These are phyloP conservation scores for Microctonus aethiopoides DNA, from an alignment of 2,888 invertebrate genomes.

Conservation along the genomic window DNA sequence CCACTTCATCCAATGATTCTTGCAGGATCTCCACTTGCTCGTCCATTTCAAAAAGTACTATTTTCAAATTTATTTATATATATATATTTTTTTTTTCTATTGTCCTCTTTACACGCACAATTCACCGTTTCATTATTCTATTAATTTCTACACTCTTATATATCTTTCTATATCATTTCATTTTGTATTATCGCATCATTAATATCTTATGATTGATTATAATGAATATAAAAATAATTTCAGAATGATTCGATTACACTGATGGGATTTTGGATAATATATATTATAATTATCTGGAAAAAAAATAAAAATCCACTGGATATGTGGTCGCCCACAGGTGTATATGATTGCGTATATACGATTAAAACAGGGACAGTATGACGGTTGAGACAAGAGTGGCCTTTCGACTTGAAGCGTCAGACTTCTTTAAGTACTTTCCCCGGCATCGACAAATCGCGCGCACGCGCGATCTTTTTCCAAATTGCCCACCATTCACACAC, in stretches of 20 bases:
- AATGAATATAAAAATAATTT: neutral
- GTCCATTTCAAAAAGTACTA: slow-evolving; percentile 46
- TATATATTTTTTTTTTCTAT: neutral
- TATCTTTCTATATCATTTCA: neutral
- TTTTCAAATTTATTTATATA: neutral
- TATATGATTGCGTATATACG: neutral
- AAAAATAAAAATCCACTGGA: slow-evolving; percentile 1
- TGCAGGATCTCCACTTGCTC: slow-evolving; percentile 58
- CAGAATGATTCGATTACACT: neutral
- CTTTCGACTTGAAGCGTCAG: slow-evolving; percentile 55
- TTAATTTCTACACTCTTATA: neutral
- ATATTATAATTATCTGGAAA: neutral
- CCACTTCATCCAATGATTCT: slow-evolving; percentile 62
- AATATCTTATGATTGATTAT: neutral
- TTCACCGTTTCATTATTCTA: slow-evolving; percentile 20
- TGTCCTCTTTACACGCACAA: slow-evolving; percentile 16
- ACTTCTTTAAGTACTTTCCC: slow-evolving; percentile 64
- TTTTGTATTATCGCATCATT: neutral
- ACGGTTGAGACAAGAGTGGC: slow-evolving; percentile 60
- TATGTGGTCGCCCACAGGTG: neutral
- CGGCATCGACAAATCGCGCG: slow-evolving; percentile 37
- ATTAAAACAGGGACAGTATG: slow-evolving; percentile 52
- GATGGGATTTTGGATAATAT: neutral
- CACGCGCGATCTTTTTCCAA: slow-evolving; percentile 49
- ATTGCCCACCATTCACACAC: neutral